Conservation (phyloP, 53 echinoderm and acorn worm genomes). For the Mesocentrotus franciscanus region DNA sequence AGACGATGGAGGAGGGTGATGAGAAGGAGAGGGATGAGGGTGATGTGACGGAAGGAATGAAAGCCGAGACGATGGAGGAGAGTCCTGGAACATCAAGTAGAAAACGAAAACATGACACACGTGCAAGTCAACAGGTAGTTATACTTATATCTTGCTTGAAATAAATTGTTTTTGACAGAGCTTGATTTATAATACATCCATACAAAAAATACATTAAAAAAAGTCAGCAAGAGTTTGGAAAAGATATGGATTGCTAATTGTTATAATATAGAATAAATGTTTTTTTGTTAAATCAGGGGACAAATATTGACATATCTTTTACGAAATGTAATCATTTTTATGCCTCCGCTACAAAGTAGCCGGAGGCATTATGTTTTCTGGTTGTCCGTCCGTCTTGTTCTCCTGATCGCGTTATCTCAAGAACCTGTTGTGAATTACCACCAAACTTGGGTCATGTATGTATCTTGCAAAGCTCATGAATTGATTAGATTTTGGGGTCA, state of each 20-base stretch:
- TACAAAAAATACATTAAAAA: neutral
- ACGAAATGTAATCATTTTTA: neutral
- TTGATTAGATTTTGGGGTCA: no score
- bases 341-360: no score
- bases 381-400: no score
- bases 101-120: constrained; percentile 25
- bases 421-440: no score
- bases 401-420: no score
- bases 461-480: no score
- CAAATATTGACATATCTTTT: neutral
- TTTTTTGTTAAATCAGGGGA: neutral
- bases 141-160: neutral
- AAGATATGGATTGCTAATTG: no score
- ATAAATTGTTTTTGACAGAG: neutral
- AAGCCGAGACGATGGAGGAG: constrained; percentile 21
- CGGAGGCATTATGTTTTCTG: no score
- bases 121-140: constrained; percentile 11
- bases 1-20: constrained; percentile 63
- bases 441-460: no score
- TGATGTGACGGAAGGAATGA: constrained; percentile 40
- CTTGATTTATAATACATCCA: neutral
- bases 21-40: constrained; percentile 51
- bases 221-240: neutral
- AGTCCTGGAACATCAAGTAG: constrained; percentile 39
- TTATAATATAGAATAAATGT: no score